Evolutionary conservation across 92 coral and sea anemone species (phyloP).

Genomic region (Heteractis magnifica): DNA sequence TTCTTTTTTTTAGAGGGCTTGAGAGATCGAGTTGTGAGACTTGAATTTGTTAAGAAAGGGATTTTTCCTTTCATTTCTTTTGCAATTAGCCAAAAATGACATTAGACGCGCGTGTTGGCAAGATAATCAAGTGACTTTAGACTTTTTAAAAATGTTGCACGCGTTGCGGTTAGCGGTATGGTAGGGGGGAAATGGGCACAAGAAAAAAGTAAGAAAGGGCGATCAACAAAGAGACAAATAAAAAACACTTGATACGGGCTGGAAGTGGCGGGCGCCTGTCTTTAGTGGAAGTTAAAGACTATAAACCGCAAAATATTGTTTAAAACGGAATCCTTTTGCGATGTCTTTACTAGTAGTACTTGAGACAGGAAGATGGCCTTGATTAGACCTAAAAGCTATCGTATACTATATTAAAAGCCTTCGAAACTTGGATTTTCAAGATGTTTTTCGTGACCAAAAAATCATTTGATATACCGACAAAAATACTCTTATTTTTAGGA

Average conservation of each 20-base stretch:
- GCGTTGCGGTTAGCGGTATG: conserved; percentile 10
- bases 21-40: not conserved
- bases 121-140: conserved; percentile 3
- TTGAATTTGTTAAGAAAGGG: not conserved
- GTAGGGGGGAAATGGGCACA: not conserved
- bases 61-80: not conserved
- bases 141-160: conserved; percentile 8
- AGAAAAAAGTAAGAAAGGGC: conserved; percentile 8
- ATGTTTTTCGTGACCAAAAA: conserved; percentile 10
- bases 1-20: not conserved
- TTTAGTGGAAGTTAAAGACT: conserved; percentile 35
- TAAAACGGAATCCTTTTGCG: conserved; percentile 23
- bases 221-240: conserved; percentile 22
- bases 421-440: conserved; percentile 15
- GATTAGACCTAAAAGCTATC: conserved; percentile 30
- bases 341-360: conserved; percentile 20
- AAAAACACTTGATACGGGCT: conserved; percentile 43
- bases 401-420: conserved; percentile 13
- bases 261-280: conserved; percentile 47
- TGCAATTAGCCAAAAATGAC: not conserved
- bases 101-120: conserved; percentile 23
- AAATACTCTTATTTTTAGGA: conserved; percentile 11
- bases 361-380: conserved; percentile 33
- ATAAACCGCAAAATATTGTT: conserved; percentile 34
- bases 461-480: conserved; percentile 20